Base-by-base conservation (phyloP, 2,888 invertebrate species). In the Alcis repandata region DNA sequence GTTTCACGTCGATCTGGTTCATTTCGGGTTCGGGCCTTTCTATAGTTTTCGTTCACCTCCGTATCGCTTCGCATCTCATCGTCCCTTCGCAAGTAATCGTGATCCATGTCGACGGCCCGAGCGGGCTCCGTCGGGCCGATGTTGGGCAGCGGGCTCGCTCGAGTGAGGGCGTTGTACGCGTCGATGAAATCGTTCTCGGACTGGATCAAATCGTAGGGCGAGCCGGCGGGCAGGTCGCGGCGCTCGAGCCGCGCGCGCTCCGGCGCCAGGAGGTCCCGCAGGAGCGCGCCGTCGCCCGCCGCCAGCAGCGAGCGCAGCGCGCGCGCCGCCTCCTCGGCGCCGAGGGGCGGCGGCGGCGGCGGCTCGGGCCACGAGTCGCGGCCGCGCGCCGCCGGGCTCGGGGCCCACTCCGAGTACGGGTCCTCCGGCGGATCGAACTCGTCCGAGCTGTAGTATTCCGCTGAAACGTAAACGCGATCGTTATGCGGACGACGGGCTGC, bases 401-500 rank as follows among this genome's bases (percentile, higher is more conserved):
- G 86, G 79, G 90, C 91, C 82, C 91, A 90, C 79, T 91, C 91
- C 72, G 87, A 89, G 82, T 80, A 84, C 68, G 80, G 79, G 41
- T 41, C 41, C 45, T 13, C 43, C 19, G 56, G 61, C 48, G 62
- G 64, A 80, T 91, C 92, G 79, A 81, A 88, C 83, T 93, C 92
- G 86, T 92, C 92, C 80, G 93, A 93, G 84, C 93, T 92, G 86
- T 92, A 89, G 86, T 92, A 89, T 81, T 90, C 91, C 78, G 90
- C 91, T 92, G 92, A 91, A 93, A 93, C 84, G 85, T 82, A 92
- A 91, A 92, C 77, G 89, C 85, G 86, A 87, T 80, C 78, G 86
- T 91, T 91, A 91, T 89, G 89, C 57, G 63, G 72, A 69, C 69
- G 80, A 81, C 79, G 86, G 82, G 65, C 49, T 38, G 66, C 52